These are phyloP conservation scores for Philopedon plagiatum DNA, from an alignment of 2,888 invertebrate species.

Conservation along the genomic window DNA sequence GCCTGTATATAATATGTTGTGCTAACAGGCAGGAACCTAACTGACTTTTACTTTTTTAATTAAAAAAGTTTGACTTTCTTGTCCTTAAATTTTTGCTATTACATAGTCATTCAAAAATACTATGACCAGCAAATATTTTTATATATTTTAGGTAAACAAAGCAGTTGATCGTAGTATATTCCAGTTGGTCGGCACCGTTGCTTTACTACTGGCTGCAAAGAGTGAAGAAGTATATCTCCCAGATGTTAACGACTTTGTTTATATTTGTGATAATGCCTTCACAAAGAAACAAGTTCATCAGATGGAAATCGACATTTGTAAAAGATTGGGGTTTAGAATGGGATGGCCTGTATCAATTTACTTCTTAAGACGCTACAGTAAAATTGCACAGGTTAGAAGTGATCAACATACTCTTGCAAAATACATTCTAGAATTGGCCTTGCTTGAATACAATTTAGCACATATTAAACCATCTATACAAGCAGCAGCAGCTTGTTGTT, in stretches of 20 bases:
- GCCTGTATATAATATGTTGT: too few species aligned
- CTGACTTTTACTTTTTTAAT: too few species aligned
- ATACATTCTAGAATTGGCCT: conserved; percentile 89
- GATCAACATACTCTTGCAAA: conserved; percentile 75
- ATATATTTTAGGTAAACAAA: conserved; percentile 76
- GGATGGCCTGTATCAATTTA: conserved; percentile 90
- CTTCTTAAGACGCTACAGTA: conserved; percentile 85
- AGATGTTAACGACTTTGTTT: conserved; percentile 89
- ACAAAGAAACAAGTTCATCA: conserved; percentile 81
- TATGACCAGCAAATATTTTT: too few species aligned
- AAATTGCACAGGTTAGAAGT: conserved; percentile 75
- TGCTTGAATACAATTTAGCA: conserved; percentile 86
- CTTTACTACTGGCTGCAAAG: conserved; percentile 92
- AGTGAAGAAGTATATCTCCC: conserved; percentile 96
- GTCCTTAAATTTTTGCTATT: too few species aligned
- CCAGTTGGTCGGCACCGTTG: conserved; percentile 91
- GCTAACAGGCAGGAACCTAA: too few species aligned
- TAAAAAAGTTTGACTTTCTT: too few species aligned
- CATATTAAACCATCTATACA: conserved; percentile 86
- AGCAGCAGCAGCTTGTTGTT: conserved; percentile 85
- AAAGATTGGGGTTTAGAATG: conserved; percentile 83
- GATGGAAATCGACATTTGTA: conserved; percentile 88
- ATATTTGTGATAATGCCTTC: conserved; percentile 91
- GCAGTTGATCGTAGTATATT: conserved; percentile 68
- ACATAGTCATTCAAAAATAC: too few species aligned